These are phyloP conservation scores for Platypus cylindrus DNA, from an alignment of 2,888 invertebrate species.

Conservation along the genomic window DNA sequence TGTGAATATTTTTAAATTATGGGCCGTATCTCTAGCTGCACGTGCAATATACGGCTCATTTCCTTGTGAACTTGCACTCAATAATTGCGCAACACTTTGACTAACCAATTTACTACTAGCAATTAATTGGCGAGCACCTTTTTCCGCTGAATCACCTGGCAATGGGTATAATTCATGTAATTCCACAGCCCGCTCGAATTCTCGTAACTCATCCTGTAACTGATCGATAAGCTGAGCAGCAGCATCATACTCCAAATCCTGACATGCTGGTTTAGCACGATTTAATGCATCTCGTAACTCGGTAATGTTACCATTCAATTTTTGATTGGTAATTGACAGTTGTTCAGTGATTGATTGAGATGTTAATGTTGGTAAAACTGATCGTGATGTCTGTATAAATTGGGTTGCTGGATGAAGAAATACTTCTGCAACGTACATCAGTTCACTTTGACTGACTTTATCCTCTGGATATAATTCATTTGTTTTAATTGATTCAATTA, in stretches of 20 bases:
- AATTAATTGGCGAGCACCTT: slow-evolving; percentile 45
- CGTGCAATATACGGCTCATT: slow-evolving; percentile 70
- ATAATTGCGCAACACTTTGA: slow-evolving; percentile 64
- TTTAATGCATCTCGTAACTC: slow-evolving; percentile 32
- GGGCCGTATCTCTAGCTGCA: slow-evolving; percentile 70
- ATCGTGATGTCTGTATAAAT: slow-evolving; percentile 64
- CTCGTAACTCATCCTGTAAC: slow-evolving; percentile 69
- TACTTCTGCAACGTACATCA: slow-evolving; percentile 73
- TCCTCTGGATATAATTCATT: slow-evolving; percentile 57
- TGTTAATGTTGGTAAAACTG: slow-evolving; percentile 68
- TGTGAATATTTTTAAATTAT: slow-evolving; percentile 59
- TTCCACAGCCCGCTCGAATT: slow-evolving; percentile 63
- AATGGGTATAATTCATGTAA: slow-evolving; percentile 62
- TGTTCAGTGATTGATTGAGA: slow-evolving; percentile 68
- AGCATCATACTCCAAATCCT: too few species aligned
- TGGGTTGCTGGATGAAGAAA: slow-evolving; percentile 64
- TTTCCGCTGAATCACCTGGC: slow-evolving; percentile 53
- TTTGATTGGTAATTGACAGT: slow-evolving; percentile 57
- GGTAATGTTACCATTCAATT: slow-evolving; percentile 43
- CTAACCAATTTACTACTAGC: slow-evolving; percentile 63
- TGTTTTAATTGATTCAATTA: slow-evolving; percentile 67
- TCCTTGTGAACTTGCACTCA: slow-evolving; percentile 72
- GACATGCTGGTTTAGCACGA: slow-evolving; percentile 45
- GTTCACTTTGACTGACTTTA: slow-evolving; percentile 62
- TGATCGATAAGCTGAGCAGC: slow-evolving; percentile 72